phyloP scores from a whole-genome alignment of 2,888 invertebrate species.

The Slavum lentiscoides region DNA sequence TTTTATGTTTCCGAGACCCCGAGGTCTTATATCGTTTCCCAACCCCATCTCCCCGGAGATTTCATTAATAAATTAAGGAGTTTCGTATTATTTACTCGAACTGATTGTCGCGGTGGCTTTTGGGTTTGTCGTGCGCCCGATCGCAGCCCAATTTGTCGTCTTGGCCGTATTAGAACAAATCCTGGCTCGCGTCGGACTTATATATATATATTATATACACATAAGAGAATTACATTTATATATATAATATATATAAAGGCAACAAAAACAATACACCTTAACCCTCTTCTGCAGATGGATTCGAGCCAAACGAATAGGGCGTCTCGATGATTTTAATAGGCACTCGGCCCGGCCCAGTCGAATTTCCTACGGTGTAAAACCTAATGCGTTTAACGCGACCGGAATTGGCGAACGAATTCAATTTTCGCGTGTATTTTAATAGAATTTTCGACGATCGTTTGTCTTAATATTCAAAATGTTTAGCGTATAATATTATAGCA shows the following conservation, averaged over 20 bases:
- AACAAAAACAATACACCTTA: conserved; percentile 34
- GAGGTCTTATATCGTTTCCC: not conserved
- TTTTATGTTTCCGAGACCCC: too few species aligned
- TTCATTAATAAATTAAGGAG: conserved; percentile 42
- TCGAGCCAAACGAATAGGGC: conserved; percentile 2
- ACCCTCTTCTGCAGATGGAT: not conserved
- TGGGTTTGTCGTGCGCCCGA: conserved; percentile 24
- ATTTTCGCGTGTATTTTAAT: not conserved
- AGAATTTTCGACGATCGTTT: not conserved
- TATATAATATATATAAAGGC: conserved; percentile 4
- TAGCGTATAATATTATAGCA: too few species aligned
- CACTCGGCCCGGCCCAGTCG: not conserved
- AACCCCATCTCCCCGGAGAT: not conserved
- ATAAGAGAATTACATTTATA: not conserved
- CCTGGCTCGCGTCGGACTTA: conserved; percentile 5
- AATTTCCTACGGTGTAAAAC: conserved; percentile 12
- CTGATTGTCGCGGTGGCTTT: conserved; percentile 35
- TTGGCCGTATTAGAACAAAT: conserved; percentile 2
- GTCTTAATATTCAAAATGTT: not conserved
- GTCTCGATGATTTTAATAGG: conserved; percentile 11
- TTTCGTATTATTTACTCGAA: conserved; percentile 38
- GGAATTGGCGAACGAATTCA: not conserved
- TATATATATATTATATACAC: too few species aligned
- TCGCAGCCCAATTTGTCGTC: conserved; percentile 36
- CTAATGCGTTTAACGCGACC: not conserved